Percentiles rank a stretch among this genome's conserved stretches.
Conservation (phyloP, 2,888 invertebrate genomes). For the Aricia artaxerxes region DNA sequence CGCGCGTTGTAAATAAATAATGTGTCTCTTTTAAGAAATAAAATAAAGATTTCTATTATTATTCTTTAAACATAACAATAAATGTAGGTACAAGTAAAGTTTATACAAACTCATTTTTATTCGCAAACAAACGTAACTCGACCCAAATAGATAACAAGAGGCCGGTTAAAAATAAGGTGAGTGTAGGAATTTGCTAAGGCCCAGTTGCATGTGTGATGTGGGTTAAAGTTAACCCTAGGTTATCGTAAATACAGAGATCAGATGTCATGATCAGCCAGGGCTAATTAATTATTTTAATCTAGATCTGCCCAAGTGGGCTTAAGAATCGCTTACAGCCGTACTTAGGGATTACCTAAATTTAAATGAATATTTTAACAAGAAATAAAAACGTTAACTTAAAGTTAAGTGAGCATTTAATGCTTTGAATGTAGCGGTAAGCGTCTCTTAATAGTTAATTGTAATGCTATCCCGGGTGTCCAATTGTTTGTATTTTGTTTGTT, state of each 20-base stretch:
- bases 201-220: background rate
- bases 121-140: constrained; percentile 8
- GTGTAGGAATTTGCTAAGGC: background rate
- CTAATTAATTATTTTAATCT: background rate
- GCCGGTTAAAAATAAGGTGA: background rate
- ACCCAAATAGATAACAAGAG: constrained; percentile 7
- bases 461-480: too few relatives aligned
- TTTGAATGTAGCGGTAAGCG: too few relatives aligned
- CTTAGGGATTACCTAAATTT: background rate
- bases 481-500: too few relatives aligned
- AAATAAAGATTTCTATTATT: too few relatives aligned
- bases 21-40: background rate
- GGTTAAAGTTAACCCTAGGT: background rate
- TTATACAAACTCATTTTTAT: background rate
- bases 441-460: too few relatives aligned
- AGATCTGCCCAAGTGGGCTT: background rate
- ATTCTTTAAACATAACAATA: too few relatives aligned
- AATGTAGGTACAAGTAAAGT: background rate
- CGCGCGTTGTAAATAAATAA: background rate
- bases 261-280: background rate
- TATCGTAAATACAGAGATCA: background rate
- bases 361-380: background rate
- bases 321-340: background rate
- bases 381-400: too few relatives aligned
- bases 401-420: too few relatives aligned